Conservation (phyloP, 2,888 invertebrate species). For the Melolontha melolontha region DNA sequence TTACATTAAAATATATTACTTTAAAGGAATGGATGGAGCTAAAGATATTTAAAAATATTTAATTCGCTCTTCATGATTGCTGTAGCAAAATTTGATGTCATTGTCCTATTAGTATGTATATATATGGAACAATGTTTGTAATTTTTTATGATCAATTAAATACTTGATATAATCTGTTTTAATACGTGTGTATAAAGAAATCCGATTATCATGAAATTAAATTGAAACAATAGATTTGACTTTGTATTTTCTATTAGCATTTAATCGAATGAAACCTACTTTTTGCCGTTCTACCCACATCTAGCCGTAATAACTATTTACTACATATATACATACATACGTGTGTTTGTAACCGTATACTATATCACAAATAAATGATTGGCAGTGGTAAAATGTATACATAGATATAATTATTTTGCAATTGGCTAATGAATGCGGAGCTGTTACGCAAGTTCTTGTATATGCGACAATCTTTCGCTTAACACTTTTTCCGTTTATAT, state of each 20-base stretch:
- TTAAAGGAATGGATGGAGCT: too few species aligned
- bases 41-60: too few species aligned
- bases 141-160: too few species aligned
- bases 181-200: neutral
- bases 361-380: conserved; percentile 6
- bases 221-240: conserved; percentile 22
- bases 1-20: too few species aligned
- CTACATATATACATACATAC: conserved; percentile 3
- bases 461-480: conserved; percentile 24
- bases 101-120: too few species aligned
- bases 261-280: conserved; percentile 29
- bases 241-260: conserved; percentile 1
- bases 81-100: too few species aligned
- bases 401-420: conserved; percentile 32
- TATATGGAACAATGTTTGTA: too few species aligned
- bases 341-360: neutral
- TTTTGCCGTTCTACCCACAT: conserved; percentile 14
- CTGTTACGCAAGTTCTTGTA: conserved; percentile 10
- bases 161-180: too few species aligned
- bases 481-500: too few species aligned
- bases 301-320: neutral
- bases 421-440: conserved; percentile 29
- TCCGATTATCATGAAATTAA: conserved; percentile 4
- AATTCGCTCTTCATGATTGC: too few species aligned
- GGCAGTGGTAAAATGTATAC: conserved; percentile 13